A percentile compares a stretch with the other conserved stretches of the same genome.
Conservation (phyloP, 2,888 invertebrate species). For the Nesidiocoris tenuis region DNA sequence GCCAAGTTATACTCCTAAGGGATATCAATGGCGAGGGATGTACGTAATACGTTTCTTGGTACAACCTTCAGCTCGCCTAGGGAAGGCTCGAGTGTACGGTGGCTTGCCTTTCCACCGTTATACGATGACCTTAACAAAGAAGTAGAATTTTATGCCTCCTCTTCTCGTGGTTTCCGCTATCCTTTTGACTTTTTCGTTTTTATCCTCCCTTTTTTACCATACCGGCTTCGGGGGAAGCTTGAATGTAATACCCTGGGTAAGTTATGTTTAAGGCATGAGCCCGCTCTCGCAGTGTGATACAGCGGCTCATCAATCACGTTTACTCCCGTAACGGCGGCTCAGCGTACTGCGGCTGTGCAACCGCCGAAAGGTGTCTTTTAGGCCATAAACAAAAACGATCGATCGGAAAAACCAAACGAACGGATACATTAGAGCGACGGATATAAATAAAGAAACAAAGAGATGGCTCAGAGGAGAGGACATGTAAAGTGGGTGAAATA, state of each 20-base stretch:
- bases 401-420: slow-evolving; percentile 5
- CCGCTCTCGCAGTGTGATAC: slow-evolving; percentile 22
- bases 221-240: slow-evolving; percentile 13
- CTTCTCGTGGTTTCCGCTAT: neutral
- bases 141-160: slow-evolving; percentile 31
- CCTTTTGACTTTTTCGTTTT: neutral
- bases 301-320: slow-evolving; percentile 29
- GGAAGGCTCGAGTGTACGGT: neutral
- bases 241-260: slow-evolving; percentile 36
- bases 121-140: slow-evolving; percentile 27
- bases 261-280: slow-evolving; percentile 38
- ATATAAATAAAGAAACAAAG: neutral
- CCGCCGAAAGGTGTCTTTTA: slow-evolving; percentile 17
- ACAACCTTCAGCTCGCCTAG: neutral
- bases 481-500: too few relatives aligned
- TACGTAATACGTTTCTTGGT: neutral
- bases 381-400: slow-evolving; percentile 25
- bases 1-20: neutral
- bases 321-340: neutral
- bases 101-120: neutral
- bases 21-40: neutral
- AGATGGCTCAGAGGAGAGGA: too few relatives aligned
- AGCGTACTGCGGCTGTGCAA: neutral
- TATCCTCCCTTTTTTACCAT: slow-evolving; percentile 19
- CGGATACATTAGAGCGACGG: slow-evolving; percentile 1